Conservation (phyloP, 2,888 invertebrate species). For the Ennomos erosarius region DNA sequence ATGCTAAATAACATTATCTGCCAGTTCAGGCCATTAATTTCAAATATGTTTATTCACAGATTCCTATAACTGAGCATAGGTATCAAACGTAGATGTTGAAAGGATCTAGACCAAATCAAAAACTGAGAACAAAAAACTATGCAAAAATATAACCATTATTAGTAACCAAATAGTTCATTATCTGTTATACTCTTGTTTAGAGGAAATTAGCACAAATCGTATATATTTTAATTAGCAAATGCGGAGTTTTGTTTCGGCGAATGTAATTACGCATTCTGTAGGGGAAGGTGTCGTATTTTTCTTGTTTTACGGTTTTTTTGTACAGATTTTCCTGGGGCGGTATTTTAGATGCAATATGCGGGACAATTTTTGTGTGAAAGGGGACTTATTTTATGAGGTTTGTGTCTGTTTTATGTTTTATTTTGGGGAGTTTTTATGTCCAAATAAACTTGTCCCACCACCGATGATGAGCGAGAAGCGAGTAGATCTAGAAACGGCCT, state of each 20-base stretch:
- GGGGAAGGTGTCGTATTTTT: conserved; percentile 27
- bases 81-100: too few species aligned
- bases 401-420: background rate
- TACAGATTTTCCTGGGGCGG: conserved; percentile 5
- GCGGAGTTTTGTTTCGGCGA: conserved; percentile 25
- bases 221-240: conserved; percentile 38
- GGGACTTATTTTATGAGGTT: too few species aligned
- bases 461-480: too few species aligned
- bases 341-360: conserved; percentile 13
- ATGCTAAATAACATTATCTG: too few species aligned
- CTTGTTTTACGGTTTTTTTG: conserved; percentile 15
- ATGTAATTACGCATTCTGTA: conserved; percentile 32
- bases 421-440: conserved; percentile 1
- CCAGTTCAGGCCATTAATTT: too few species aligned
- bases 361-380: conserved; percentile 10
- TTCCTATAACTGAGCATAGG: too few species aligned
- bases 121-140: too few species aligned
- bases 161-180: background rate
- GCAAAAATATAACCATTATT: too few species aligned
- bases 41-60: too few species aligned
- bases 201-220: conserved; percentile 38
- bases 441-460: too few species aligned
- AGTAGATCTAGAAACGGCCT: too few species aligned
- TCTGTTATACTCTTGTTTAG: conserved; percentile 23
- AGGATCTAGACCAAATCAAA: too few species aligned